phyloP scores from a whole-genome alignment of 2,888 invertebrate species.

The Eristalis pertinax region DNA sequence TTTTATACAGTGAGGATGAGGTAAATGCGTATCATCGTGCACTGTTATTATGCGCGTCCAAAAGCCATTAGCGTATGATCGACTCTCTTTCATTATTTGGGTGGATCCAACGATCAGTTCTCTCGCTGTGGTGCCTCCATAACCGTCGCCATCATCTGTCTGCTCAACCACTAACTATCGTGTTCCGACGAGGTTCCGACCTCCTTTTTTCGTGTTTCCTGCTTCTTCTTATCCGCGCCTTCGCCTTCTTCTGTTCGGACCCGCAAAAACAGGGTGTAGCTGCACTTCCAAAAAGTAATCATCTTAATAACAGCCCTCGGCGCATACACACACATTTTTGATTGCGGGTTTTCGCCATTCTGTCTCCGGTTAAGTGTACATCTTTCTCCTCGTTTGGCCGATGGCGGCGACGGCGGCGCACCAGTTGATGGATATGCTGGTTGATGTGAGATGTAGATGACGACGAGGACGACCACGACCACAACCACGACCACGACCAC shows the following conservation, averaged over 20 bases:
- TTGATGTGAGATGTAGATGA: conserved; percentile 50
- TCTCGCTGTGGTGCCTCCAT: conserved; percentile 36
- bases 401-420: conserved; percentile 45
- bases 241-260: conserved; percentile 23
- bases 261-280: conserved; percentile 68
- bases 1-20: conserved; percentile 66
- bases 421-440: conserved; percentile 48
- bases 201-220: conserved; percentile 69
- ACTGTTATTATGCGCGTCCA: conserved; percentile 70
- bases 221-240: conserved; percentile 62
- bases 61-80: conserved; percentile 72
- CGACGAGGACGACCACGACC: conserved; percentile 26
- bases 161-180: conserved; percentile 65
- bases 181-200: conserved; percentile 64
- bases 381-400: conserved; percentile 34
- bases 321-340: conserved; percentile 64
- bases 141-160: conserved; percentile 66
- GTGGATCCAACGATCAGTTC: conserved; percentile 59
- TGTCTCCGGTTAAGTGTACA: conserved; percentile 59
- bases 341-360: conserved; percentile 67
- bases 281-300: conserved; percentile 72
- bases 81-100: conserved; percentile 70
- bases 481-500: conserved; percentile 20
- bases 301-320: conserved; percentile 71
- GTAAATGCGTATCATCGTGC: conserved; percentile 64